Conservation (phyloP, 2,797 vertebrate genomes). For the Denticeps clupeoides region DNA sequence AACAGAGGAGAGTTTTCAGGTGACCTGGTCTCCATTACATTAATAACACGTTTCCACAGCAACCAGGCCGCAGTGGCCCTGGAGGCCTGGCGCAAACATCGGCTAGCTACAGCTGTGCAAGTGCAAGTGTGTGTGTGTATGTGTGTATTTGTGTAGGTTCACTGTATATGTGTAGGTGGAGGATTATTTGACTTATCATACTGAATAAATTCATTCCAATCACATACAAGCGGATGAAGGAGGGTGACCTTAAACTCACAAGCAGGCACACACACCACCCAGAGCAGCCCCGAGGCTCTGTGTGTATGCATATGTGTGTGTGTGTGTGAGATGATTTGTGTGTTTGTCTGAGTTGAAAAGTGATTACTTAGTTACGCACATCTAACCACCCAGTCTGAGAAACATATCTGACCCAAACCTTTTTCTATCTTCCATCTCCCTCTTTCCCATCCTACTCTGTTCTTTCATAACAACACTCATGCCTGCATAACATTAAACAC, state of each 20-base stretch:
- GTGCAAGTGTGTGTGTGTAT: constrained; percentile 21
- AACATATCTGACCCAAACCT: no score
- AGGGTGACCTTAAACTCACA: no score
- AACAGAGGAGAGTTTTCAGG: constrained; percentile 36
- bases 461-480: no score
- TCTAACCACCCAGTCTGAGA: no score
- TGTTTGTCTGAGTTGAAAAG: no score
- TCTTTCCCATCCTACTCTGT: no score
- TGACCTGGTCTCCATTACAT: constrained; percentile 52
- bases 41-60: constrained; percentile 53
- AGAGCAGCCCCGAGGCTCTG: no score
- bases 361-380: no score
- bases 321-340: constrained; percentile 28
- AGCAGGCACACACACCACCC: no score
- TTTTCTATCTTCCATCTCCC: no score
- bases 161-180: neutral
- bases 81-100: constrained; percentile 40
- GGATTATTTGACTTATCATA: neutral
- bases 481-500: no score
- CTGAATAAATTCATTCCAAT: neutral
- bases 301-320: constrained; percentile 12
- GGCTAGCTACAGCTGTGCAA: constrained; percentile 30
- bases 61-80: constrained; percentile 57
- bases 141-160: constrained; percentile 30
- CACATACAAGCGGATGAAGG: no score